A percentile compares a stretch with the other conserved stretches of the same genome.
Conservation (phyloP, 1,140 invertebrate species). For the Zaprionus davidi region DNA sequence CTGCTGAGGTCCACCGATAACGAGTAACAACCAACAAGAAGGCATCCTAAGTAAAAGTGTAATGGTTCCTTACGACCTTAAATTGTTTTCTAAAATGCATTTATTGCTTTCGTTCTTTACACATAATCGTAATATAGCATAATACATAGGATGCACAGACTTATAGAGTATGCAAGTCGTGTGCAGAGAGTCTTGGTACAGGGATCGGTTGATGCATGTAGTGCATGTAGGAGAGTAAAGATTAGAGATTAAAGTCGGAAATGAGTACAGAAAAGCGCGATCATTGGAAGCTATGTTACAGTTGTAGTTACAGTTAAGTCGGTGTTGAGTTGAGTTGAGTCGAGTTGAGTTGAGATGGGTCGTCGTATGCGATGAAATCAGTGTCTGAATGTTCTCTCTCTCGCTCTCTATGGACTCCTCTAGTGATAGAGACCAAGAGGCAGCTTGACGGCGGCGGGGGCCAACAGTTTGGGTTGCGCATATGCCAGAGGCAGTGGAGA, state of each 20-base stretch:
- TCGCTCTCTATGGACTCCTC: background rate
- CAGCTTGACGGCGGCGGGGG: constrained; percentile 56
- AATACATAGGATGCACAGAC: constrained; percentile 57
- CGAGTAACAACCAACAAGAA: too few relatives aligned
- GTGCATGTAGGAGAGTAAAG: constrained; percentile 6
- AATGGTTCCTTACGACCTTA: too few relatives aligned
- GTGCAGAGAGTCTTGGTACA: constrained; percentile 46
- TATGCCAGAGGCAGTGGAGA: constrained; percentile 53
- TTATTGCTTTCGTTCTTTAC: constrained; percentile 76
- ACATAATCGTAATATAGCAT: constrained; percentile 53
- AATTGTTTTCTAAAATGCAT: constrained; percentile 67
- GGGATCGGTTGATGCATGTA: constrained; percentile 36
- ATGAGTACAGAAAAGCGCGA: constrained; percentile 29
- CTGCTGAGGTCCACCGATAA: too few relatives aligned
- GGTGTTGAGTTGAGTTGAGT: constrained; percentile 52
- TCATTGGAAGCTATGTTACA: constrained; percentile 21
- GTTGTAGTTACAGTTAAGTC: constrained; percentile 29
- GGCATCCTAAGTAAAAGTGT: too few relatives aligned
- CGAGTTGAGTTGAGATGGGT: constrained; percentile 59
- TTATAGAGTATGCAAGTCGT: constrained; percentile 28
- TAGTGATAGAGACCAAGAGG: constrained; percentile 65
- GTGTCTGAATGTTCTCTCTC: constrained; percentile 69
- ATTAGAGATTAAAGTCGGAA: constrained; percentile 18
- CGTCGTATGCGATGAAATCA: constrained; percentile 74
- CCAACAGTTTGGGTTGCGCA: constrained; percentile 69